Conservation (phyloP, 2,888 invertebrate species). For the Dorcus parallelipipedus region DNA sequence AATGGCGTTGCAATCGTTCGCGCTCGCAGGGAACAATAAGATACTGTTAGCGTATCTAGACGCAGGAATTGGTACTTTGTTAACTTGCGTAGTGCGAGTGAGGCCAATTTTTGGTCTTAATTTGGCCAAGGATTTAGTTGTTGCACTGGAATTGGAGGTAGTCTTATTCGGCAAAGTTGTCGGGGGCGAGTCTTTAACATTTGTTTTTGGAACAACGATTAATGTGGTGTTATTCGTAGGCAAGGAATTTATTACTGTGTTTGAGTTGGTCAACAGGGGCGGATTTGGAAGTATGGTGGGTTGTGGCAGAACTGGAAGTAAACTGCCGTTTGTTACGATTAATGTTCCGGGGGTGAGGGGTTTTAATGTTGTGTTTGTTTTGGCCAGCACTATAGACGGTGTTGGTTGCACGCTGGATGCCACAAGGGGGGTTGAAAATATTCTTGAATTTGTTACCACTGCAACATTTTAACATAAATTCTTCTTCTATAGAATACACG, state of each 20-base stretch:
- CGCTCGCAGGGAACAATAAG: neutral
- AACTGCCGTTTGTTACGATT: constrained; percentile 44
- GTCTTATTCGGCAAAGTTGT: constrained; percentile 15
- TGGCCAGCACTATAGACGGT: constrained; percentile 19
- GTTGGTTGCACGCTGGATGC: constrained; percentile 34
- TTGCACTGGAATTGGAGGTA: neutral
- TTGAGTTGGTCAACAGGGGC: constrained; percentile 29
- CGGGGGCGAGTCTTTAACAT: constrained; percentile 16
- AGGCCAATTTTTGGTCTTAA: constrained; percentile 27
- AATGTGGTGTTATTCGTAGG: constrained; percentile 24
- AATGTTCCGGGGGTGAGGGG: constrained; percentile 45
- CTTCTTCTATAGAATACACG: too few relatives aligned
- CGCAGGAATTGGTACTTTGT: constrained; percentile 49
- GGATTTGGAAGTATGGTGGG: constrained; percentile 27
- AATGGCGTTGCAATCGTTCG: neutral
- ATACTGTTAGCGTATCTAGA: constrained; percentile 33
- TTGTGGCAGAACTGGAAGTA: constrained; percentile 40
- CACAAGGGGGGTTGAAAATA: constrained; percentile 36
- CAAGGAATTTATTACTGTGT: constrained; percentile 25
- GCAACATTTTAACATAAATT: constrained; percentile 4
- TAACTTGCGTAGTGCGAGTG: constrained; percentile 45
- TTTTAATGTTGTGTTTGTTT: constrained; percentile 27
- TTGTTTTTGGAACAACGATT: constrained; percentile 20
- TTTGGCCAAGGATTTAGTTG: constrained; percentile 8
- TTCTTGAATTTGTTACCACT: constrained; percentile 37